Conservation (phyloP, 2,797 vertebrate genomes). For the Diplodus puntazzo region DNA sequence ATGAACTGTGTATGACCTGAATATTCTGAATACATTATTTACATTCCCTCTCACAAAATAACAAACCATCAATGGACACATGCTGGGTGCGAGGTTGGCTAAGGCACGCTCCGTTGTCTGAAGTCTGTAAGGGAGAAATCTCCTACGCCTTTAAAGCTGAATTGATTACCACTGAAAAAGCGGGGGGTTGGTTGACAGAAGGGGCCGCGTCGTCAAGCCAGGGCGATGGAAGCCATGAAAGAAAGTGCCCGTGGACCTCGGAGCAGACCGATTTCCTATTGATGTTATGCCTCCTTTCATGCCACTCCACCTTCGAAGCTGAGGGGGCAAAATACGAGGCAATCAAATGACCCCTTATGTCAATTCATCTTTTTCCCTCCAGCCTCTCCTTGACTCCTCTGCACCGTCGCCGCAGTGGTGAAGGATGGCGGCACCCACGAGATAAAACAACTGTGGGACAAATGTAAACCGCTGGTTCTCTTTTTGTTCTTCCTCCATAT, state of each 20-base stretch:
- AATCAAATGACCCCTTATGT: conserved; percentile 79
- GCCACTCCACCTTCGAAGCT: conserved; percentile 80
- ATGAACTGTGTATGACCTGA: background rate
- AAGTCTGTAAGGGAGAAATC: conserved; percentile 61
- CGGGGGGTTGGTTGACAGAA: conserved; percentile 68
- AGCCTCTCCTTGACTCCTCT: conserved; percentile 55
- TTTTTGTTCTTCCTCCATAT: conserved; percentile 28
- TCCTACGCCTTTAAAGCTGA: conserved; percentile 71
- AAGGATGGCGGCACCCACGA: conserved; percentile 12
- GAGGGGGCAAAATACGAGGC: conserved; percentile 75
- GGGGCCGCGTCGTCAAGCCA: conserved; percentile 66
- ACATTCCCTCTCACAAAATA: conserved; percentile 33
- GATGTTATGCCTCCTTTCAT: conserved; percentile 81
- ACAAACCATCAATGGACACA: conserved; percentile 42
- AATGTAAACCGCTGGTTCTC: conserved; percentile 34
- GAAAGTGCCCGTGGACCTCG: conserved; percentile 67
- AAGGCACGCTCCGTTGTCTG: conserved; percentile 36
- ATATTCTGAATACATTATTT: conserved; percentile 7
- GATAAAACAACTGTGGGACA: conserved; percentile 18
- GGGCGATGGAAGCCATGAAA: conserved; percentile 71
- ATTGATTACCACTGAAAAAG: conserved; percentile 83
- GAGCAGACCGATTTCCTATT: conserved; percentile 72
- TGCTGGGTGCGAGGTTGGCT: conserved; percentile 33
- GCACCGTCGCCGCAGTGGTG: conserved; percentile 42
- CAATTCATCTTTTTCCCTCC: conserved; percentile 74